phyloP scores from a whole-genome alignment of 2,797 vertebrate species.

The Lutjanus campechanus region DNA sequence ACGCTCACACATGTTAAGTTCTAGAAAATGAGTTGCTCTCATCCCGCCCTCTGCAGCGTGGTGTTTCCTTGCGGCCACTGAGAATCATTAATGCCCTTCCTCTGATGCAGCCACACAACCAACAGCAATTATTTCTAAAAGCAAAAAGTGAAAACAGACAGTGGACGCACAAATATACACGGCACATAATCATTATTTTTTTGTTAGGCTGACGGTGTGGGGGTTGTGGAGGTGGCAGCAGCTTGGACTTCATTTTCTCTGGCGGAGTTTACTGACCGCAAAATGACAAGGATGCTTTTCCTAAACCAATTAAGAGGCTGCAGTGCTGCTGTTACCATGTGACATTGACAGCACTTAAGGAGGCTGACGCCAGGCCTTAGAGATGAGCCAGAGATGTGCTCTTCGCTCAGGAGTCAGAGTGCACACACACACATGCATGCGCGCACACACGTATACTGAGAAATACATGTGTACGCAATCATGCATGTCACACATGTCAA shows the following conservation, averaged over 20 bases:
- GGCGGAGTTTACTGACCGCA: slow-evolving; percentile 81
- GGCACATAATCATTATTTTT: slow-evolving; percentile 81
- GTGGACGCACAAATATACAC: slow-evolving; percentile 77
- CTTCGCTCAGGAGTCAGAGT: slow-evolving; percentile 44
- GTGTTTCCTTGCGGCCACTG: slow-evolving; percentile 74
- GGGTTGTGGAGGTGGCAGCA: slow-evolving; percentile 66
- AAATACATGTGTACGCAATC: slow-evolving; percentile 13
- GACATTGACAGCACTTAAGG: slow-evolving; percentile 83
- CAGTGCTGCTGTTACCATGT: slow-evolving; percentile 72
- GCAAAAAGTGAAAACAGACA: slow-evolving; percentile 82
- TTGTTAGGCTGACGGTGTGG: slow-evolving; percentile 68
- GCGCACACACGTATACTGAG: not conserved
- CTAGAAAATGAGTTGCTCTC: slow-evolving; percentile 70
- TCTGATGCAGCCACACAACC: slow-evolving; percentile 82
- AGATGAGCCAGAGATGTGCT: slow-evolving; percentile 70
- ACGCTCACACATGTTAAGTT: slow-evolving; percentile 47
- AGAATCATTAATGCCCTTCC: slow-evolving; percentile 84
- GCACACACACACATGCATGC: not conserved
- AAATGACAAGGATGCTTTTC: slow-evolving; percentile 84
- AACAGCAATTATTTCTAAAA: slow-evolving; percentile 89
- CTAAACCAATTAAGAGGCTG: slow-evolving; percentile 84
- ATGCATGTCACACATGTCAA: slow-evolving; percentile 33
- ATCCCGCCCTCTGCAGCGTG: slow-evolving; percentile 59
- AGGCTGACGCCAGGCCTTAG: slow-evolving; percentile 65
- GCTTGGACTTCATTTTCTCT: slow-evolving; percentile 78